phyloP scores from a whole-genome alignment of 2,888 invertebrate species.

The Ptilodon capucinus region DNA sequence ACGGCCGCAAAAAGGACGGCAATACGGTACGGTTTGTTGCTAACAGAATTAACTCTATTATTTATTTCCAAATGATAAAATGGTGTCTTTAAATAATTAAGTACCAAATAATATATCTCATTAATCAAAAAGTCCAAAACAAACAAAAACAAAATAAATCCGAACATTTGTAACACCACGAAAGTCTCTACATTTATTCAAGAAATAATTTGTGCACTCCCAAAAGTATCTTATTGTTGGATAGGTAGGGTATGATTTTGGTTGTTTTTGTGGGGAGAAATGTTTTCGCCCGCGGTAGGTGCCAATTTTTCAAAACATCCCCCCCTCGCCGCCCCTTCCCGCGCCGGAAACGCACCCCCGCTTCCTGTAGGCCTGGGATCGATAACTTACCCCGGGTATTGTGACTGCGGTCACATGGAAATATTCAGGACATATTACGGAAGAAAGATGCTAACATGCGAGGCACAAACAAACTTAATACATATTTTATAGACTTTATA shows the following conservation, averaged over 20 bases:
- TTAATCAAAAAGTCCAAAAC: conserved; percentile 33
- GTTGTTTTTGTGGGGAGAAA: conserved; percentile 42
- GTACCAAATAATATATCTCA: conserved; percentile 9
- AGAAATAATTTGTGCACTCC: conserved; percentile 4
- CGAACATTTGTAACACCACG: conserved; percentile 43
- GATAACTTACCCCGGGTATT: conserved; percentile 65
- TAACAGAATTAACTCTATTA: no score
- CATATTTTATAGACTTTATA: not conserved
- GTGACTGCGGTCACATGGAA: conserved; percentile 58
- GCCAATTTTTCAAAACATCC: conserved; percentile 81
- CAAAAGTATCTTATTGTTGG: conserved; percentile 32
- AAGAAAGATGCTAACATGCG: no score
- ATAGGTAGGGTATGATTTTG: conserved; percentile 43
- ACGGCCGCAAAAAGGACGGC: no score
- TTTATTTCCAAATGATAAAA: not conserved
- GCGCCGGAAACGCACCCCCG: conserved; percentile 67
- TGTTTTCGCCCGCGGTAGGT: conserved; percentile 60
- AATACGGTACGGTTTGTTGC: no score
- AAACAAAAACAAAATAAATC: conserved; percentile 50
- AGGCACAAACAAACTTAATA: not conserved
- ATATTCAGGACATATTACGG: conserved; percentile 35
- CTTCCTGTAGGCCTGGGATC: conserved; percentile 76
- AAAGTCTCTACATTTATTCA: conserved; percentile 40
- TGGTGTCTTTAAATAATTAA: conserved; percentile 14
- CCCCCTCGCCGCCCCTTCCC: conserved; percentile 50